Conservation (phyloP, 2,113 vertebrate genomes). For the Anseranas semipalmata region DNA sequence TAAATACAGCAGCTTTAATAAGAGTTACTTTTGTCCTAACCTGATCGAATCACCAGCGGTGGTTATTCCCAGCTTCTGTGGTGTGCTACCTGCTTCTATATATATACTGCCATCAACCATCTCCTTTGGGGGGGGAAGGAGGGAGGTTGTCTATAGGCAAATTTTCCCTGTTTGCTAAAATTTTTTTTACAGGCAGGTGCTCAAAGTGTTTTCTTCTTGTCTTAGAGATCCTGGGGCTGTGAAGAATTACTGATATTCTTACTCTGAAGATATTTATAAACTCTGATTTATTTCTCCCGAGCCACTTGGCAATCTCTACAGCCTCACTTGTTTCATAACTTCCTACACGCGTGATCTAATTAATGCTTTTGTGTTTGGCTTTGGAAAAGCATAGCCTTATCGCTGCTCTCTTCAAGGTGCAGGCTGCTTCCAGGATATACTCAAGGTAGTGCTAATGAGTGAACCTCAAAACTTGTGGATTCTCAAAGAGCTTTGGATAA, state of each 20-base stretch:
- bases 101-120: not conserved
- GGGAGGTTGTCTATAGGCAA: not conserved
- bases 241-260: not conserved
- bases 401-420: not conserved
- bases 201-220: not conserved
- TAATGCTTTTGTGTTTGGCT: not conserved
- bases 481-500: constrained; percentile 28
- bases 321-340: not conserved
- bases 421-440: not conserved
- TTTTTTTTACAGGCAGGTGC: not conserved
- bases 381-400: not conserved
- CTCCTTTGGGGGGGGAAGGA: not conserved
- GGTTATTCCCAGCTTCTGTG: not conserved
- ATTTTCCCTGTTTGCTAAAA: not conserved
- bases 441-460: not conserved
- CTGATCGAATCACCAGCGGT: not conserved
- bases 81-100: not conserved
- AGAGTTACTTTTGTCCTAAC: not conserved
- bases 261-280: not conserved
- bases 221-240: not conserved
- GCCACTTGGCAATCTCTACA: not conserved
- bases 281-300: not conserved
- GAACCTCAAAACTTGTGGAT: constrained; percentile 9
- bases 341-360: not conserved
- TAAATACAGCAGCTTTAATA: not conserved